A percentile compares a stretch with the other conserved stretches of the same genome.
Conservation (phyloP, 2,888 invertebrate species). For the Congeria kusceri region DNA sequence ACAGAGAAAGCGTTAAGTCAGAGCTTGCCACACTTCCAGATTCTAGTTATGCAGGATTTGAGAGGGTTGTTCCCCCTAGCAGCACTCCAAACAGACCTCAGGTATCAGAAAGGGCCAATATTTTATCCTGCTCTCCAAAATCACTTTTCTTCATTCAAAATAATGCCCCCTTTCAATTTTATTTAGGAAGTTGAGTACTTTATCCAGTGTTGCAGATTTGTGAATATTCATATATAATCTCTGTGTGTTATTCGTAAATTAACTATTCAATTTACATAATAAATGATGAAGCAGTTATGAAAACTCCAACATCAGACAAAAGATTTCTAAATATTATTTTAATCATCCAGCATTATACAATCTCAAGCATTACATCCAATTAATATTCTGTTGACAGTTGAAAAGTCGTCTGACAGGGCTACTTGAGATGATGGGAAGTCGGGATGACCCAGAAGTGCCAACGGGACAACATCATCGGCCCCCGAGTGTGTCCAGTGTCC, state of each 20-base stretch:
- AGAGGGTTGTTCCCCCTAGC: slow-evolving; percentile 70
- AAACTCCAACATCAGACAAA: too few species aligned
- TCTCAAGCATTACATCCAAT: background rate
- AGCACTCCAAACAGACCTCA: slow-evolving; percentile 76
- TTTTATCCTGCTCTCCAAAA: background rate
- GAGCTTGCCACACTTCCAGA: slow-evolving; percentile 75
- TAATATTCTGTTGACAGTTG: slow-evolving; percentile 17
- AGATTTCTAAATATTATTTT: too few species aligned
- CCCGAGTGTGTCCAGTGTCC: slow-evolving; percentile 26
- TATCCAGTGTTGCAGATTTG: too few species aligned
- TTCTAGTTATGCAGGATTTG: slow-evolving; percentile 78
- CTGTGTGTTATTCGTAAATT: too few species aligned
- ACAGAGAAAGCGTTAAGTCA: slow-evolving; percentile 71
- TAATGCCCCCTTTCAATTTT: too few species aligned
- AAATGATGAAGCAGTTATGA: too few species aligned
- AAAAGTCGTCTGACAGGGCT: slow-evolving; percentile 53
- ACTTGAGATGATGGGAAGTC: slow-evolving; percentile 51
- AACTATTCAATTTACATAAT: too few species aligned
- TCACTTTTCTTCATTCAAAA: too few species aligned
- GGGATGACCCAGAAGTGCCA: slow-evolving; percentile 31
- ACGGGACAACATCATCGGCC: slow-evolving; percentile 24
- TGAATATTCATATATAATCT: too few species aligned
- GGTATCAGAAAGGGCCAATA: slow-evolving; percentile 56
- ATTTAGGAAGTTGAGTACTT: too few species aligned
- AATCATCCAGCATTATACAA: too few species aligned